A percentile compares a stretch with the other conserved stretches of the same genome.
Evolutionary conservation across 1,140 invertebrate genomes (phyloP).

Genomic region (Neuroterus valhalla): DNA sequence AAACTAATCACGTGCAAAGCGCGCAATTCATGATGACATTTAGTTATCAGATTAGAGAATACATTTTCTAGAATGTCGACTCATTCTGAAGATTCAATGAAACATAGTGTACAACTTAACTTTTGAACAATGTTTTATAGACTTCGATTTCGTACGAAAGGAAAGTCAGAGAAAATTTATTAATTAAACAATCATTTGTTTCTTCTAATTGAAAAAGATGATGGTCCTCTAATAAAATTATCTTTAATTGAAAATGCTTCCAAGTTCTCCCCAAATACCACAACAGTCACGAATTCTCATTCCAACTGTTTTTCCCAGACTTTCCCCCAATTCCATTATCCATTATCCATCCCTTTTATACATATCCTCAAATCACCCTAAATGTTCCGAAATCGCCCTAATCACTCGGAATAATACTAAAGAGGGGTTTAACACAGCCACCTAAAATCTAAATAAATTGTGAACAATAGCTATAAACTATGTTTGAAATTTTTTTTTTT

Average conservation of each 20-base stretch:
- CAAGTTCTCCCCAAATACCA: background rate
- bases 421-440: background rate
- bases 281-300: constrained; percentile 11
- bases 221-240: background rate
- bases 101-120: too few relatives aligned
- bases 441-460: constrained; percentile 3
- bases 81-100: too few relatives aligned
- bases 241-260: background rate
- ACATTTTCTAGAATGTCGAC: too few relatives aligned
- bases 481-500: background rate
- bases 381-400: constrained; percentile 16
- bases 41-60: too few relatives aligned
- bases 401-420: constrained; percentile 8
- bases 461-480: background rate
- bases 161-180: too few relatives aligned
- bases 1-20: too few relatives aligned
- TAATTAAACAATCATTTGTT: background rate
- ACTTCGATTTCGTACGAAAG: too few relatives aligned
- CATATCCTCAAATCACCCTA: constrained; percentile 4
- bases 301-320: constrained; percentile 16
- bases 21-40: too few relatives aligned
- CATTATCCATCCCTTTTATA: constrained; percentile 22
- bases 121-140: too few relatives aligned
- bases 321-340: background rate
- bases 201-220: background rate